phyloP scores from a whole-genome alignment of 2,113 vertebrate genomes.

The Stegostoma tigrinum region DNA sequence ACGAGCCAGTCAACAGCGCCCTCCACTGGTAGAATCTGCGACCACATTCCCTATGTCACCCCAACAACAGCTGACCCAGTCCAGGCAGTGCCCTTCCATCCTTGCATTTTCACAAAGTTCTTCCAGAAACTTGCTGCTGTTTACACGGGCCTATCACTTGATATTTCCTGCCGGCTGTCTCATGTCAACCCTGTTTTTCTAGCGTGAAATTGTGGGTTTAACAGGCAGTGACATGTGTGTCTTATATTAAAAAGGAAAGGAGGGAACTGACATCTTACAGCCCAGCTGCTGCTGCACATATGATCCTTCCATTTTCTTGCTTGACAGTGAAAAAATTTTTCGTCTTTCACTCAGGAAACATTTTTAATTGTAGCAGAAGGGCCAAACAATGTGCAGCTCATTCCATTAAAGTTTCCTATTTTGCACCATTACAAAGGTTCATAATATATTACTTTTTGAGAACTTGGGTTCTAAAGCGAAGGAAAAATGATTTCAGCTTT shows the following conservation, averaged over 20 bases:
- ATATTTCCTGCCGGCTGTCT: slow-evolving; percentile 37
- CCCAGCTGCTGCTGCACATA: slow-evolving; percentile 9
- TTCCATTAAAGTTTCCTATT: neutral
- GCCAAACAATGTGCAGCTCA: neutral
- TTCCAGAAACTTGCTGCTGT: neutral
- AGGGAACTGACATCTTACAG: neutral
- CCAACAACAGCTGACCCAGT: neutral
- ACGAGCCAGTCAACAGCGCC: slow-evolving; percentile 2
- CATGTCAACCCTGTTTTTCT: slow-evolving; percentile 3
- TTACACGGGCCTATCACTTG: slow-evolving; percentile 29
- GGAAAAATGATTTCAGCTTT: too few species aligned
- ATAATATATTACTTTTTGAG: too few species aligned
- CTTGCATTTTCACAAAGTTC: neutral
- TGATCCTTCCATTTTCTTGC: neutral
- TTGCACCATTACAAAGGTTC: too few species aligned
- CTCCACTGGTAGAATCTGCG: neutral
- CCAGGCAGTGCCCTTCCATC: neutral
- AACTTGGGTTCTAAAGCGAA: too few species aligned
- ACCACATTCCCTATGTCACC: neutral
- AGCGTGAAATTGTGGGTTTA: slow-evolving; percentile 34
- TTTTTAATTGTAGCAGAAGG: neutral
- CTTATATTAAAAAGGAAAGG: neutral
- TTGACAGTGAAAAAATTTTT: neutral
- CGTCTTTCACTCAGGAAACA: neutral
- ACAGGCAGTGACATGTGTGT: slow-evolving; percentile 31